Evolutionary conservation across 37 sponge, comb jelly and placozoan genomes (phyloP), one percentile per base, ranked within the genome.

Genomic region (Ianthella basta): DNA sequence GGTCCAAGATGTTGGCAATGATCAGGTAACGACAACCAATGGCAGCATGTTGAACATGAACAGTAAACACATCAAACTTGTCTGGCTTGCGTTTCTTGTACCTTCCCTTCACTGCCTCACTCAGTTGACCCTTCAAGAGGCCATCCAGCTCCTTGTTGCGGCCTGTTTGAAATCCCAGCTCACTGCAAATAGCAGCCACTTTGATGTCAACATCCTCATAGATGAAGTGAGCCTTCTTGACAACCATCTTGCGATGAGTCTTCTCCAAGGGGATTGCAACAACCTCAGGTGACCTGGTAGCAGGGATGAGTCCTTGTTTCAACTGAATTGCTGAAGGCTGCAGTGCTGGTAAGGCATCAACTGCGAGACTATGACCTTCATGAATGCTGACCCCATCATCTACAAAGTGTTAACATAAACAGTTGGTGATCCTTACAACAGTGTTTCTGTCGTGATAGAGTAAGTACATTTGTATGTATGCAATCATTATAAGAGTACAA

Each of bases 61-160:
- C 78, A 41, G 78, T 75, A 24, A 75, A 75, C 54, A 75, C 78
- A 75, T 75, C 78, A 75, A 75, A 75, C 44, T 15, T 40, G 21
- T 75, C 78, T n/a, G 78, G 78, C 38, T 41, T 75, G 25, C 10
- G 16, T 1, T 41, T n/a, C 53, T 75, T 50, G 78, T 75, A 75
- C 38, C 78, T 75, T 75, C 53, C 37, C 3, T 41, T 10, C 21
- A 75, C 54, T 75, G 53, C 53, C 38, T 36, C 25, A 18, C 21
- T 19, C 53, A 75, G 78, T 50, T 75, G 50, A 0, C 78, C 78
- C 21, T 50, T 50, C 78, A 75, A 23, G 16, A 4, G 53, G n/a
- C 38, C 78, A 75, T 75, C 38, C 50, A 75, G 78, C 16, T 75
- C 54, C 53, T 75, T 75, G 37, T 20, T 40, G 21, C 6, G 23